Conservation (phyloP, 1,140 invertebrate species). For the Zaprionus tsacasi region DNA sequence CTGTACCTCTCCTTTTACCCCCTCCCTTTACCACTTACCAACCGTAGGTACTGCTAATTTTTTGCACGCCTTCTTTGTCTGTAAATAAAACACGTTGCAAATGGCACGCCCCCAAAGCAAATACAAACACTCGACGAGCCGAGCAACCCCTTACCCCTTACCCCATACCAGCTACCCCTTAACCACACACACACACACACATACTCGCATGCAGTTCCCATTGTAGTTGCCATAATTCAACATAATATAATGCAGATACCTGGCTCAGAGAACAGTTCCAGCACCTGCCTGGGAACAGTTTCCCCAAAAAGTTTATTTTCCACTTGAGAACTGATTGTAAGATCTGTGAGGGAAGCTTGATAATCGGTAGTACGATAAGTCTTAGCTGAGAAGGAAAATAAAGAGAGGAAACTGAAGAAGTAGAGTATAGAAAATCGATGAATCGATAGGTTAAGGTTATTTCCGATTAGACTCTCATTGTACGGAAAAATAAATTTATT, state of each 20-base stretch:
- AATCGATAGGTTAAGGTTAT: background rate
- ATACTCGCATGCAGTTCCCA: slow-evolving; percentile 14
- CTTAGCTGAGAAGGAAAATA: no score
- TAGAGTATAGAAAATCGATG: background rate
- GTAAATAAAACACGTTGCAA: slow-evolving; percentile 77
- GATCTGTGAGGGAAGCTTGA: background rate
- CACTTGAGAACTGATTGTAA: background rate
- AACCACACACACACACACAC: slow-evolving; percentile 32
- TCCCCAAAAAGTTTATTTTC: slow-evolving; percentile 8
- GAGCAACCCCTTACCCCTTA: background rate
- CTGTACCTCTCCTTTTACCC: background rate
- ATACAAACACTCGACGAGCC: slow-evolving; percentile 28
- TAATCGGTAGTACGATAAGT: background rate
- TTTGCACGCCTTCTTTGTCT: slow-evolving; percentile 64
- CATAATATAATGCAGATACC: slow-evolving; percentile 73
- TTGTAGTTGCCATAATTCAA: slow-evolving; percentile 73
- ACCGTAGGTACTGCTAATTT: slow-evolving; percentile 59
- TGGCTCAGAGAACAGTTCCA: slow-evolving; percentile 30
- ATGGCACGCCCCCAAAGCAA: slow-evolving; percentile 54
- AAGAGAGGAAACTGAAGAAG: no score
- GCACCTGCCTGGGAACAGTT: slow-evolving; percentile 28
- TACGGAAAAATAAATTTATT: no score
- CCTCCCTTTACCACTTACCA: background rate
- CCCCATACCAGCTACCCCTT: no score
- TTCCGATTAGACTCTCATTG: no score